Conservation (phyloP, 2,797 vertebrate genomes). For the Delichon dasypus region DNA sequence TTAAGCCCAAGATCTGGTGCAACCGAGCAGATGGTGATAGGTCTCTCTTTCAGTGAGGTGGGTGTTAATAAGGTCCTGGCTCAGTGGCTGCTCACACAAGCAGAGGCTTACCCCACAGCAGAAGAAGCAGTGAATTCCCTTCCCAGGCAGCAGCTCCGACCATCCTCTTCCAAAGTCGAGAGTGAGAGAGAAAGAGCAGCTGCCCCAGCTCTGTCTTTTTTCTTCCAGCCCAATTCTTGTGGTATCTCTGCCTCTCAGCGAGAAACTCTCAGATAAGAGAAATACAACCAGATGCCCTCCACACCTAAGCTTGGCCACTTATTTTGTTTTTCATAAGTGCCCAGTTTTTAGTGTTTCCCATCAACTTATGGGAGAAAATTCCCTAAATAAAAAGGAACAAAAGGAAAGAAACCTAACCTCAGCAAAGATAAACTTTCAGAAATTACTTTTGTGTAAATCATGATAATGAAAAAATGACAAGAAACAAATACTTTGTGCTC, state of each 20-base stretch:
- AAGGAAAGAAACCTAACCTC: background rate
- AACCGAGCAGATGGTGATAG: accelerated
- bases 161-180: background rate
- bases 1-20: no score
- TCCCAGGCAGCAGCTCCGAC: background rate
- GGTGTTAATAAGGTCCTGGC: no score
- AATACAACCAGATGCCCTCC: no score
- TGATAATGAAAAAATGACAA: background rate
- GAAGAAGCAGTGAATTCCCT: background rate
- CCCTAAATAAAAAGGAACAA: background rate
- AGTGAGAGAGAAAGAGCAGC: background rate
- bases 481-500: background rate
- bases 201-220: background rate
- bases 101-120: background rate
- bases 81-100: background rate
- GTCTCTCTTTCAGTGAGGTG: no score
- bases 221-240: background rate
- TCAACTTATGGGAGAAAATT: background rate
- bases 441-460: background rate
- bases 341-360: background rate
- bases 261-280: background rate
- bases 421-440: background rate
- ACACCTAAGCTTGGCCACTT: background rate
- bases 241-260: background rate
- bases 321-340: background rate